phyloP scores from a whole-genome alignment of 2,888 invertebrate species.

The Pegoplata infirma region DNA sequence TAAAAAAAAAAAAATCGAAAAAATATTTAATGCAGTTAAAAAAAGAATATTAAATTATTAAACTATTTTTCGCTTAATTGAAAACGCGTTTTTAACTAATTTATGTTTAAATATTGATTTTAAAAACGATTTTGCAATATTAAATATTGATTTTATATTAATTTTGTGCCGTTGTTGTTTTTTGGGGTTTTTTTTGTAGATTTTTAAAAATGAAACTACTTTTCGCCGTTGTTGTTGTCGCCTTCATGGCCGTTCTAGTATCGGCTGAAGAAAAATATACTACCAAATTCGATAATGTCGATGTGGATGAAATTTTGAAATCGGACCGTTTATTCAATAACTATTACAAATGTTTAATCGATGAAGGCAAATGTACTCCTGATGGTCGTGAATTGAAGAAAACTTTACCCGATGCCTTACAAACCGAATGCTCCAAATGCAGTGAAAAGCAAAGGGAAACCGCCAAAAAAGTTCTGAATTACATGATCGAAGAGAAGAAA shows the following conservation, averaged over 20 bases:
- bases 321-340: conserved; percentile 80
- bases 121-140: conserved; percentile 37
- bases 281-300: conserved; percentile 80
- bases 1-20: no score
- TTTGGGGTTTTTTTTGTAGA: not conserved
- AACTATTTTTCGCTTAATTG: not conserved
- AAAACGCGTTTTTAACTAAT: conserved; percentile 31
- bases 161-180: conserved; percentile 2
- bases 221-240: conserved; percentile 47
- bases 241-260: conserved; percentile 68
- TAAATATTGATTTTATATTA: conserved; percentile 11
- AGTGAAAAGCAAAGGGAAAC: conserved; percentile 80
- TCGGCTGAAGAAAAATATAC: conserved; percentile 71
- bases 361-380: conserved; percentile 80
- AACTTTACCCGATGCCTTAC: conserved; percentile 82
- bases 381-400: conserved; percentile 81
- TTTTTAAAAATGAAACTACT: conserved; percentile 47
- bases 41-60: not conserved
- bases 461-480: conserved; percentile 82
- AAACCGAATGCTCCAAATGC: conserved; percentile 83
- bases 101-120: not conserved
- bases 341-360: conserved; percentile 81
- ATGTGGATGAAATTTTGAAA: conserved; percentile 80
- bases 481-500: conserved; percentile 83
- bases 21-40: not conserved